A percentile compares a stretch with the other conserved stretches of the same genome.
Evolutionary conservation across 2,113 vertebrate genomes (phyloP).

Genomic region (Chloropsis cyanopogon): DNA sequence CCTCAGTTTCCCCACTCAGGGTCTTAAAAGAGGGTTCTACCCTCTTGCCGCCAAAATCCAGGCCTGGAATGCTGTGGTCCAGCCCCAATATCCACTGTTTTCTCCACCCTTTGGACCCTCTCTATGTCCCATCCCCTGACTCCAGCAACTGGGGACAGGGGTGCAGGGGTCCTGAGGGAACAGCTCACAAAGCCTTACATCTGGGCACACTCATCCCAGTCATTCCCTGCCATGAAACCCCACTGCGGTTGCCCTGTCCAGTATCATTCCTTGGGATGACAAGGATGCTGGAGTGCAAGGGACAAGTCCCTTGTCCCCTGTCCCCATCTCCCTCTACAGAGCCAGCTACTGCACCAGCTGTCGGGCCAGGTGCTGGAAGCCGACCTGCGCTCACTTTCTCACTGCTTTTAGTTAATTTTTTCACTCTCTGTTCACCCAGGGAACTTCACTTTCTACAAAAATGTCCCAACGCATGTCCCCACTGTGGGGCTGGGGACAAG

Average conservation of each 20-base stretch:
- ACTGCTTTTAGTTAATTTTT: neutral
- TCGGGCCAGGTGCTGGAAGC: neutral
- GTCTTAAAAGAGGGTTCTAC: neutral
- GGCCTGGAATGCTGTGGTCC: neutral
- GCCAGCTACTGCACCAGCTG: neutral
- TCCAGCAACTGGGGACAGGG: neutral
- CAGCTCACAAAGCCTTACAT: neutral
- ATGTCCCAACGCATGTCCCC: accelerated
- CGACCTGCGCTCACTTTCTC: neutral
- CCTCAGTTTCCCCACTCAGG: neutral
- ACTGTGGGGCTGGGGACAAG: neutral
- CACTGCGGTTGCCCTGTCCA: neutral
- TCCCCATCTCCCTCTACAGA: neutral
- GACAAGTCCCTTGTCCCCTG: neutral
- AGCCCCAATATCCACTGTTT: neutral
- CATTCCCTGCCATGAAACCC: neutral
- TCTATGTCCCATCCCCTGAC: neutral
- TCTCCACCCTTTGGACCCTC: neutral
- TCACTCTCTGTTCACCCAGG: neutral
- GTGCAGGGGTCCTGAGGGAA: neutral
- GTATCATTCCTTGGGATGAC: neutral
- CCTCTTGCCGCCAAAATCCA: neutral
- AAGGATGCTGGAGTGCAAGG: accelerated
- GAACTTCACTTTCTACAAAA: neutral
- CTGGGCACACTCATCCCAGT: no score